A percentile compares a stretch with the other conserved stretches of the same genome.
Conservation (phyloP, 2,888 invertebrate genomes). For the Drosophila leonis region DNA sequence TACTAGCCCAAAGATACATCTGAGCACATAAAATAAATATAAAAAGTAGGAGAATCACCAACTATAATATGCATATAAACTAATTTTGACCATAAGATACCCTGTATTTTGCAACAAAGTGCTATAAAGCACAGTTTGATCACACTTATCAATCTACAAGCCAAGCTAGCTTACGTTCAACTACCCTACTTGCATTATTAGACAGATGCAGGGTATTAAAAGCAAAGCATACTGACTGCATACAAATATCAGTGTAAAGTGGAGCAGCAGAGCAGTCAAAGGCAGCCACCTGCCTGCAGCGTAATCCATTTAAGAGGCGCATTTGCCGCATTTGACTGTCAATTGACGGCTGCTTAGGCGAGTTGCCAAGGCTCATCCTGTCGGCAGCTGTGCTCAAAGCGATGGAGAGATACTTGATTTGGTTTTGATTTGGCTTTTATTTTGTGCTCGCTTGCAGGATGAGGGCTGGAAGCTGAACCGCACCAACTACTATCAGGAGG, state of each 20-base stretch:
- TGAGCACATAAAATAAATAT: too few relatives aligned
- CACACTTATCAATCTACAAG: not conserved
- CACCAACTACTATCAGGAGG: slow-evolving; percentile 98
- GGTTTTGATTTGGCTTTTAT: slow-evolving; percentile 28
- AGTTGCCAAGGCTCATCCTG: slow-evolving; percentile 49
- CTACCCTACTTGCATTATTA: not conserved
- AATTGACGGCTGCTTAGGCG: slow-evolving; percentile 70
- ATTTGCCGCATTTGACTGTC: slow-evolving; percentile 60
- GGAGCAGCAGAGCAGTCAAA: slow-evolving; percentile 36
- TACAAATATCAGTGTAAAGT: slow-evolving; percentile 27
- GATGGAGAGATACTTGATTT: slow-evolving; percentile 30
- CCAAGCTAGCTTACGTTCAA: not conserved
- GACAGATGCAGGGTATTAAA: slow-evolving; percentile 2
- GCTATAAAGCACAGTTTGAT: not conserved
- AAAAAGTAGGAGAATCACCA: not conserved
- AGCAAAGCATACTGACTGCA: slow-evolving; percentile 32
- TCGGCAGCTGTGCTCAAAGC: slow-evolving; percentile 24
- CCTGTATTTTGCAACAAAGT: not conserved
- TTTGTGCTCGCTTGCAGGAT: slow-evolving; percentile 87
- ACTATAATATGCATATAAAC: not conserved
- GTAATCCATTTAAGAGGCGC: slow-evolving; percentile 62
- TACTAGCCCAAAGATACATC: too few relatives aligned
- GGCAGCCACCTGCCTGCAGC: slow-evolving; percentile 38
- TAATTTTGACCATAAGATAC: not conserved
- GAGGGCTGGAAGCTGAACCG: slow-evolving; percentile 98